Conservation (phyloP, 2,888 invertebrate genomes). For the Clusia tigrina region DNA sequence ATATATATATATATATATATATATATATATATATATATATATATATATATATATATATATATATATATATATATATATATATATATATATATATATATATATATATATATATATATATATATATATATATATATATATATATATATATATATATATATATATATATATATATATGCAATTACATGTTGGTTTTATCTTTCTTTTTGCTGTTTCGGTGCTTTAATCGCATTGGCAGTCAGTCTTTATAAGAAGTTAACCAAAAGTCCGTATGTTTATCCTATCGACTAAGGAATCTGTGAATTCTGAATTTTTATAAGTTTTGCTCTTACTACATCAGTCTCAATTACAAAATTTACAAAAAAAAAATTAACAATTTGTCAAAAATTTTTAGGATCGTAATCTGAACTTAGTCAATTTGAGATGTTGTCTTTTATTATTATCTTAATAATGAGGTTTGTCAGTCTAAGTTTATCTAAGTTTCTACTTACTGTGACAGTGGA, state of each 20-base stretch:
- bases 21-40: too few relatives aligned
- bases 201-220: conserved; percentile 21
- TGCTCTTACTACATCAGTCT: conserved; percentile 53
- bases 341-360: conserved; percentile 45
- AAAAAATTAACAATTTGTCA: neutral
- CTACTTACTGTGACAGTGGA: too few relatives aligned
- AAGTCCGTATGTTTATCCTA: conserved; percentile 44
- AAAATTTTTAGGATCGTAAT: neutral
- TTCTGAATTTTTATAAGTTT: conserved; percentile 35
- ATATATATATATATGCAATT: neutral
- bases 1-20: neutral
- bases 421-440: neutral
- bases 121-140: too few relatives aligned
- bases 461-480: neutral
- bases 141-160: too few relatives aligned
- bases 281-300: conserved; percentile 23
- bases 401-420: neutral
- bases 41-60: too few relatives aligned
- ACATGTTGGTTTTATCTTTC: neutral
- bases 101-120: too few relatives aligned
- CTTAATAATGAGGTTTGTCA: conserved; percentile 15
- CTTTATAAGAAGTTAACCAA: conserved; percentile 56
- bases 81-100: too few relatives aligned
- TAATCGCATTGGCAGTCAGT: conserved; percentile 56
- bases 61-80: too few relatives aligned